Conservation (phyloP, 1,140 invertebrate species). For the Drosophila ercepeae region DNA sequence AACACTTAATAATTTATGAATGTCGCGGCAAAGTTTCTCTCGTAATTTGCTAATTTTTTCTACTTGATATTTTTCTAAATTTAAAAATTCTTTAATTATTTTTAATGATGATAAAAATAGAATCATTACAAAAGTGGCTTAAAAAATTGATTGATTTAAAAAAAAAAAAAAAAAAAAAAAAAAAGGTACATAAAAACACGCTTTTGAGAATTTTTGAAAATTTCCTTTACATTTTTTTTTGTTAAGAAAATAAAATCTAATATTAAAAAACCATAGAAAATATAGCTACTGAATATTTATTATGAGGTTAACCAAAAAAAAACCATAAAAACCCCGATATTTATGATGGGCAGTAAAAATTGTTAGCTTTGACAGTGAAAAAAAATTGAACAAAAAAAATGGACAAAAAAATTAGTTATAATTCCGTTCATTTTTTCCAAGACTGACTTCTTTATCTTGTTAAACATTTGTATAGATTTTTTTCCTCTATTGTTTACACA, state of each 20-base stretch:
- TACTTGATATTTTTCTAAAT: slow-evolving; percentile 10
- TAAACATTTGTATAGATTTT: slow-evolving; percentile 4
- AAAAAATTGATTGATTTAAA: not conserved
- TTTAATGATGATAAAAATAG: not conserved
- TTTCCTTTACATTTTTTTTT: too few relatives aligned
- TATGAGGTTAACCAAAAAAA: slow-evolving; percentile 17
- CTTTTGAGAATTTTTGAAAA: too few relatives aligned
- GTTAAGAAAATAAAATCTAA: not conserved
- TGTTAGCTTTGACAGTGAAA: slow-evolving; percentile 7
- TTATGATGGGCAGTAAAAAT: slow-evolving; percentile 26
- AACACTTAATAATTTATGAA: slow-evolving; percentile 41
- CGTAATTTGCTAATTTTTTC: slow-evolving; percentile 21
- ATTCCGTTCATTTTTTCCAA: slow-evolving; percentile 22
- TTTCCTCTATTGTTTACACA: slow-evolving; percentile 42
- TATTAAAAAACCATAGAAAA: not conserved
- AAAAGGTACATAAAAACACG: too few relatives aligned
- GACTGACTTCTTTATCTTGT: slow-evolving; percentile 21
- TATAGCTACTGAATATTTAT: slow-evolving; percentile 19
- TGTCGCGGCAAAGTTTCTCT: slow-evolving; percentile 9
- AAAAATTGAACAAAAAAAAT: too few relatives aligned
- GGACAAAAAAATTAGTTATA: slow-evolving; percentile 21
- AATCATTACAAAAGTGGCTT: not conserved
- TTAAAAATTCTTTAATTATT: not conserved
- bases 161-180: too few relatives aligned
- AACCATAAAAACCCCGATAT: slow-evolving; percentile 12